Percentiles rank a stretch among this genome's conserved stretches.
Evolutionary conservation across 2,888 invertebrate species (phyloP).

Genomic region (Melinaea marsaeus): DNA sequence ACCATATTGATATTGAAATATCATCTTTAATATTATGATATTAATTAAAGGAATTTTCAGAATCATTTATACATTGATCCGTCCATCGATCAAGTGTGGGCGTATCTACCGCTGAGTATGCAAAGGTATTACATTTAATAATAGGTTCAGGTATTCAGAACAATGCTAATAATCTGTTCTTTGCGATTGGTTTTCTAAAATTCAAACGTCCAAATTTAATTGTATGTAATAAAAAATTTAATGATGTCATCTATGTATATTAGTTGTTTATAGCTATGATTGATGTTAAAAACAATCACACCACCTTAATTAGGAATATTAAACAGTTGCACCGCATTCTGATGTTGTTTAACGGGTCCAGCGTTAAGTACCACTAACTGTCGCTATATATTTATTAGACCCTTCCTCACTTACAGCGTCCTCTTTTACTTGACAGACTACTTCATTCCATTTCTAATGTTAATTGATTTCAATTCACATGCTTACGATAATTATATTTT

Average conservation of each 20-base stretch:
- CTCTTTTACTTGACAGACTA: slow-evolving; percentile 48
- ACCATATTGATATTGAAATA: neutral
- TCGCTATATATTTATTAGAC: slow-evolving; percentile 65
- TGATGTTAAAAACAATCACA: slow-evolving; percentile 32
- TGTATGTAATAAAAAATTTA: too few relatives aligned
- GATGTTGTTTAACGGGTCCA: slow-evolving; percentile 64
- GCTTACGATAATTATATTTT: slow-evolving; percentile 51
- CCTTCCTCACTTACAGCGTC: slow-evolving; percentile 49
- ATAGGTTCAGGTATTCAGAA: slow-evolving; percentile 42
- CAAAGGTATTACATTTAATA: slow-evolving; percentile 47
- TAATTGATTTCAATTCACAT: slow-evolving; percentile 65
- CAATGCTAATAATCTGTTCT: slow-evolving; percentile 12
- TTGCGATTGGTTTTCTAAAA: neutral
- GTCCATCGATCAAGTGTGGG: slow-evolving; percentile 50
- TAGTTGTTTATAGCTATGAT: slow-evolving; percentile 13
- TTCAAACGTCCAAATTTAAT: neutral
- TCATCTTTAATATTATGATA: slow-evolving; percentile 3
- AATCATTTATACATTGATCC: slow-evolving; percentile 41
- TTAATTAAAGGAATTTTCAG: slow-evolving; percentile 34
- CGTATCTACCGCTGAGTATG: slow-evolving; percentile 43
- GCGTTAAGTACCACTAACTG: slow-evolving; percentile 68
- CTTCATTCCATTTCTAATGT: slow-evolving; percentile 50
- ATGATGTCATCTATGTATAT: too few relatives aligned
- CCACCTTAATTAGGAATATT: slow-evolving; percentile 65
- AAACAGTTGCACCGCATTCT: slow-evolving; percentile 63